These are phyloP conservation scores for Brachionus sp. DNA, from an alignment of 1,140 invertebrate genomes.

Conservation along the genomic window DNA sequence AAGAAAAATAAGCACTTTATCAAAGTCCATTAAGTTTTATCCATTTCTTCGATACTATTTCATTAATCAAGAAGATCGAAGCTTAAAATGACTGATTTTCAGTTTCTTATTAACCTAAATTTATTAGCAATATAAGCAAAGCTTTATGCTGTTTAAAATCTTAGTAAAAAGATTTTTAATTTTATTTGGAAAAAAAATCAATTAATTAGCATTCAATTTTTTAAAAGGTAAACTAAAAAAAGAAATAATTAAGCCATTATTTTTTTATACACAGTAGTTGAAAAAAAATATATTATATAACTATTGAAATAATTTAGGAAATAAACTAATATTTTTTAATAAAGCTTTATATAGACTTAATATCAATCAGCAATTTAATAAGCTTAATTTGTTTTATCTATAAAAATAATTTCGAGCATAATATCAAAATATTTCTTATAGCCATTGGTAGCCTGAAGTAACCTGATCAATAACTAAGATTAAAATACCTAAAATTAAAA, in stretches of 20 bases:
- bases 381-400: too few species aligned
- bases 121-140: background rate
- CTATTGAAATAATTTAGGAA: background rate
- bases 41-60: too few species aligned
- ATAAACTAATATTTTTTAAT: too few species aligned
- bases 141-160: background rate
- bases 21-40: too few species aligned
- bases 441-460: too few species aligned
- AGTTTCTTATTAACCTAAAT: background rate
- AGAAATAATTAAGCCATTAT: background rate
- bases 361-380: too few species aligned
- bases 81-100: background rate
- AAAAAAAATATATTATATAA: background rate
- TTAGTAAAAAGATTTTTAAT: background rate
- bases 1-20: too few species aligned
- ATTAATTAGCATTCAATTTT: background rate
- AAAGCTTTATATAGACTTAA: too few species aligned
- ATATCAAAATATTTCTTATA: too few species aligned
- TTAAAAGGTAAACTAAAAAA: background rate
- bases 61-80: too few species aligned
- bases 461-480: background rate
- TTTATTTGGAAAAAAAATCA: background rate
- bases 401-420: too few species aligned
- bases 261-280: background rate
- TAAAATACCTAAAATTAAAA: background rate